Evolutionary conservation across 1,140 invertebrate species (phyloP), one percentile per base, ranked within the genome.

Genomic region (Acyrthosiphon pisum): DNA sequence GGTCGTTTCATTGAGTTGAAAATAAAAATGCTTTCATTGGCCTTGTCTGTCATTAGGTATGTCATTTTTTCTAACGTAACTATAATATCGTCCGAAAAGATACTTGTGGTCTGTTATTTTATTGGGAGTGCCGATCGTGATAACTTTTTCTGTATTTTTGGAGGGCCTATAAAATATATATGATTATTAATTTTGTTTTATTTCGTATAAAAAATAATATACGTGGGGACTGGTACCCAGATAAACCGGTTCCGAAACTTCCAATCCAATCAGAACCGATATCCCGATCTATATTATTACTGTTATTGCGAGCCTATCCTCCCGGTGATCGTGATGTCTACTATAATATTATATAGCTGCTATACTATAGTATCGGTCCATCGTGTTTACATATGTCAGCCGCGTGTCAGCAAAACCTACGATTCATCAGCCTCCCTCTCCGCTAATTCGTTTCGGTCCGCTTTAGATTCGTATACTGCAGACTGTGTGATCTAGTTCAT

Each of bases 221-320:
- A 76, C 35, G n/a, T 8, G 60, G 60, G 56, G 6, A 91, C 60
- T 68, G 14, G 26, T 91, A 56, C 46, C 60, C n/a, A 46, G 76
- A 48, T 35, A 81, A 92, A 92, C 91, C 91, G 91, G 91, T 92
- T 92, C 18, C 30, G 22, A 91, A 56, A 76, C 60, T 84, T 92
- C 68, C 37, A 83, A 53, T 92, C 76, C 35, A 30, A 83, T n/a
- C 30, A 83, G 44, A 92, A 83, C 68, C 91, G 76, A 92, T 92
- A 92, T 22, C 46, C n/a, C 91, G n/a, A 92, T 92, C 91, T 92
- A 48, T 92, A 92, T 83, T 92, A 92, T 92, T 92, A 92, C 46
- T 92, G 46, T 50, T 92, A 83, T 83, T 92, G 76, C 90, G 30
- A 37, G 37, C 11, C 68, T 48, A 83, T 91, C 60, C 46, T 83